These are phyloP conservation scores for Aphis gossypii DNA, from an alignment of 1,140 invertebrate species.

Conservation along the genomic window DNA sequence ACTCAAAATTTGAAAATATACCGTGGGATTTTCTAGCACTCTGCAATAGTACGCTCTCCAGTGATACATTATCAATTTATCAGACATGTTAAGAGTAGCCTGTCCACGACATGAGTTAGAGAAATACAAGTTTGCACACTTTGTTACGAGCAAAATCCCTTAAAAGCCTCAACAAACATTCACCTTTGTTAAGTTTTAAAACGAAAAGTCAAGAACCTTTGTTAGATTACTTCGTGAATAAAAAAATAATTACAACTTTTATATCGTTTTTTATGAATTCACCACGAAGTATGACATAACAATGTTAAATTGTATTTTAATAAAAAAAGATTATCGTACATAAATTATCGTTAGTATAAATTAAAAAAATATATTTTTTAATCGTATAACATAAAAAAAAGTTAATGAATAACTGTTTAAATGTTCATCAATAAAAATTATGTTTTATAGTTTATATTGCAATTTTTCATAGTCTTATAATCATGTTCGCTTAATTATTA, in stretches of 20 bases:
- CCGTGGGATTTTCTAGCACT: neutral
- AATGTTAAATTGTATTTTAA: neutral
- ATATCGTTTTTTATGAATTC: neutral
- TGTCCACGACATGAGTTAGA: neutral
- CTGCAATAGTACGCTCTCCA: neutral
- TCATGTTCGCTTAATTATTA: neutral
- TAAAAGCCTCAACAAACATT: neutral
- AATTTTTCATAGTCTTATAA: neutral
- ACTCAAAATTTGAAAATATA: neutral
- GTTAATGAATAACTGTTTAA: neutral
- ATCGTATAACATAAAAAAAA: neutral
- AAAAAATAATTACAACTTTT: neutral
- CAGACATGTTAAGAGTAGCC: neutral
- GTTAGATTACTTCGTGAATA: neutral
- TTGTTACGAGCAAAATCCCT: neutral
- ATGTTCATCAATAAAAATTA: neutral
- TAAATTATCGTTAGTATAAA: neutral
- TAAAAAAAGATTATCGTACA: neutral
- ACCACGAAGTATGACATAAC: neutral
- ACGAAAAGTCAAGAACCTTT: neutral
- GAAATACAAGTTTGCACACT: neutral
- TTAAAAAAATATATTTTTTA: too few relatives aligned
- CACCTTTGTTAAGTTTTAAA: neutral
- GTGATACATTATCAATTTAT: neutral
- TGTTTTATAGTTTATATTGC: neutral